phyloP scores from a whole-genome alignment of 2,888 invertebrate genomes.

The Athalia cordata region DNA sequence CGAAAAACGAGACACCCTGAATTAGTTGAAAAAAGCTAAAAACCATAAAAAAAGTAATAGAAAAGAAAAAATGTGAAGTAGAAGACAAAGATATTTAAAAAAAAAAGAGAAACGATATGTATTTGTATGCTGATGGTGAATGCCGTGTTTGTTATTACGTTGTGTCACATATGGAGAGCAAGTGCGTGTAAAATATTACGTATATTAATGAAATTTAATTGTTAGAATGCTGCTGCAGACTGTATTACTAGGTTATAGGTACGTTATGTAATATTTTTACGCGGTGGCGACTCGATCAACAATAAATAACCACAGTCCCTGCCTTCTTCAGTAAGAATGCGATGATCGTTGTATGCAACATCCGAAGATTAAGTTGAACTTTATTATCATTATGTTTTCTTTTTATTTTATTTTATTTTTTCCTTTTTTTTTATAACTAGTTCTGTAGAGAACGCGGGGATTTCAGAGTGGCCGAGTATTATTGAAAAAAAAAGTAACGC shows the following conservation, averaged over 20 bases:
- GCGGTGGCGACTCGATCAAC: slow-evolving; percentile 63
- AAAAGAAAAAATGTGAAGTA: neutral
- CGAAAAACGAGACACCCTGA: neutral
- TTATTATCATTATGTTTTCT: neutral
- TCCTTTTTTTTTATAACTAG: neutral
- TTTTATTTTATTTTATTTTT: neutral
- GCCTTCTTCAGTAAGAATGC: neutral
- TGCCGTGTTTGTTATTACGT: slow-evolving; percentile 42
- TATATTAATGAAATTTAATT: slow-evolving; percentile 60
- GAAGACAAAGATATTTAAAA: neutral
- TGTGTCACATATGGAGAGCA: slow-evolving; percentile 60
- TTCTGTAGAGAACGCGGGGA: neutral
- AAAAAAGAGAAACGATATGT: neutral
- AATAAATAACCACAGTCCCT: slow-evolving; percentile 9
- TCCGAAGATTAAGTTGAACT: neutral
- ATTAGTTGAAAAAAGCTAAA: neutral
- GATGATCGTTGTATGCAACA: neutral
- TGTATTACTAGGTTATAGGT: slow-evolving; percentile 69
- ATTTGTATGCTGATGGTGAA: slow-evolving; percentile 53
- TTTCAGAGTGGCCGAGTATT: neutral
- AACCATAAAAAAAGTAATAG: neutral
- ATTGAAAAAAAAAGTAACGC: neutral
- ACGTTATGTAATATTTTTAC: slow-evolving; percentile 57
- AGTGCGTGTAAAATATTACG: slow-evolving; percentile 70
- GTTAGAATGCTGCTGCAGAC: slow-evolving; percentile 69